Evolutionary conservation across 53 echinoderm and acorn worm species (phyloP).

Genomic region (Echinarachnius parma): DNA sequence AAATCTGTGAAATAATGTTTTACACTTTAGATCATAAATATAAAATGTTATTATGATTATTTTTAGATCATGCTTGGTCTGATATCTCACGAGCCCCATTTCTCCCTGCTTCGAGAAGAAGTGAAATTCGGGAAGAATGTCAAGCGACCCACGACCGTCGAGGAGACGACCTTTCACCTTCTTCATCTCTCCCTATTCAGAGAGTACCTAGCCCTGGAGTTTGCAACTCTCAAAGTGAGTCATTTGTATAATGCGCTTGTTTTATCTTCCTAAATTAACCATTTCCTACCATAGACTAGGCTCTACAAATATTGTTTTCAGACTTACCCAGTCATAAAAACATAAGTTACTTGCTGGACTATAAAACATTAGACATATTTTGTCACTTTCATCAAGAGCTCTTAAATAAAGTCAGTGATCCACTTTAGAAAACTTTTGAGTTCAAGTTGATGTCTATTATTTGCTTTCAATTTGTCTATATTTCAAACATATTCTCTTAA

Average conservation of each 20-base stretch:
- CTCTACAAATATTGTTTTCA: too few species aligned
- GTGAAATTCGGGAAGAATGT: conserved; percentile 78
- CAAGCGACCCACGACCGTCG: conserved; percentile 76
- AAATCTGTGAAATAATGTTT: background rate
- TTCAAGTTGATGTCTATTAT: too few species aligned
- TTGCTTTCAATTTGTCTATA: too few species aligned
- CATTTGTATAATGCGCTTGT: background rate
- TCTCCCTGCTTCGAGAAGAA: conserved; percentile 90
- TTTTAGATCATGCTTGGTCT: conserved; percentile 86
- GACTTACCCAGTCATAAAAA: too few species aligned
- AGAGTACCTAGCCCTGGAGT: conserved; percentile 89
- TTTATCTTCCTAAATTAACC: background rate
- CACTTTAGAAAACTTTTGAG: too few species aligned
- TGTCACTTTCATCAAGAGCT: too few species aligned
- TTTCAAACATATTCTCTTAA: too few species aligned
- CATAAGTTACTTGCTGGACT: too few species aligned
- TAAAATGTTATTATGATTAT: background rate
- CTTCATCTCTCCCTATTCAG: conserved; percentile 87
- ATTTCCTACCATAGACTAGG: too few species aligned
- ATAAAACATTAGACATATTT: too few species aligned
- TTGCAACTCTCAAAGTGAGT: conserved; percentile 66
- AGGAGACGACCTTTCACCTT: conserved; percentile 95
- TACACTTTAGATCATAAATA: background rate
- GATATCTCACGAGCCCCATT: conserved; percentile 90
- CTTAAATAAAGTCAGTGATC: too few species aligned